Conservation (phyloP, 2,113 vertebrate genomes). For the Plectropomus leopardus region DNA sequence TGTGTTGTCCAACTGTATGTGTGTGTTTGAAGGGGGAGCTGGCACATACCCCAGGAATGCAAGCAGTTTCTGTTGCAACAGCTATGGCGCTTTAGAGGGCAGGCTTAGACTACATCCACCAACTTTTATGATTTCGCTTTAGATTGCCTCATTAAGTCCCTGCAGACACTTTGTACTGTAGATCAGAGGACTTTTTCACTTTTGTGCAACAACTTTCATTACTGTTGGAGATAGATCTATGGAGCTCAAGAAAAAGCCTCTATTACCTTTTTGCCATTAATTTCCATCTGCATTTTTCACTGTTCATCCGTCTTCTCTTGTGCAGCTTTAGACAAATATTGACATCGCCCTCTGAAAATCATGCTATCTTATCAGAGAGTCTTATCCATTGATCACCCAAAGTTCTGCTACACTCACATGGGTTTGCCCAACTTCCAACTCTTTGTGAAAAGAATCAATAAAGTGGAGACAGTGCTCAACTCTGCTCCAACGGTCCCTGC, state of each 20-base stretch:
- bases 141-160: conserved; percentile 57
- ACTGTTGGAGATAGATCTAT: neutral
- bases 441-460: conserved; percentile 37
- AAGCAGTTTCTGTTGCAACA: conserved; percentile 67
- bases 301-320: neutral
- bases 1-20: conserved; percentile 29
- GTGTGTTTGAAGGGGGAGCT: conserved; percentile 24
- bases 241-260: neutral
- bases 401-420: conserved; percentile 21
- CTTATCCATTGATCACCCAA: conserved; percentile 38
- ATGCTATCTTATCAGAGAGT: conserved; percentile 14
- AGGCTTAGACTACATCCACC: conserved; percentile 34
- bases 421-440: conserved; percentile 32
- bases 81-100: conserved; percentile 47
- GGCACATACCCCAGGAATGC: conserved; percentile 49
- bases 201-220: neutral
- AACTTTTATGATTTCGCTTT: conserved; percentile 35
- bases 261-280: neutral
- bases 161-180: conserved; percentile 27
- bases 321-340: conserved; percentile 12
- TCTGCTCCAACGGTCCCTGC: neutral
- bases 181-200: conserved; percentile 25
- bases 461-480: neutral
- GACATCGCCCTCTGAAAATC: neutral
- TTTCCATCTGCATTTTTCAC: neutral